These are phyloP conservation scores for Cephalopachus bancanus DNA, from an alignment of 2,797 vertebrate genomes.

Conservation along the genomic window DNA sequence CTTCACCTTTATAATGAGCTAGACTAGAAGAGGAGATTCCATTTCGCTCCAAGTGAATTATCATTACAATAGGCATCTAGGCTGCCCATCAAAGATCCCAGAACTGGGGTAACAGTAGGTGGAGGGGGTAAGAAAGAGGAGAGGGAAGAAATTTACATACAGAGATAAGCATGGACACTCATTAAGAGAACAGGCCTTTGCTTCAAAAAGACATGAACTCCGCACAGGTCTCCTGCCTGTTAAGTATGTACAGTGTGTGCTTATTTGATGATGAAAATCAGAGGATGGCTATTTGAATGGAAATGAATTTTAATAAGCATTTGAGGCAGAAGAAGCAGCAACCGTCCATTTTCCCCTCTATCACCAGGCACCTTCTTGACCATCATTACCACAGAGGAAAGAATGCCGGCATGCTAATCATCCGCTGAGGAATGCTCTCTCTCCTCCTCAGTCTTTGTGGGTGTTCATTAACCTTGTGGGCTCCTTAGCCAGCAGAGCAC, in stretches of 20 bases:
- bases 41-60: slow-evolving; percentile 87
- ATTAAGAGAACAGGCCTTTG: slow-evolving; percentile 81
- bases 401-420: slow-evolving; percentile 60
- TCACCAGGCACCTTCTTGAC: slow-evolving; percentile 74
- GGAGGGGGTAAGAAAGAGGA: neutral
- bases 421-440: neutral
- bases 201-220: slow-evolving; percentile 81
- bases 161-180: slow-evolving; percentile 83
- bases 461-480: slow-evolving; percentile 80
- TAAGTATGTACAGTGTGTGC: slow-evolving; percentile 80
- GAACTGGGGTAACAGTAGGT: slow-evolving; percentile 46
- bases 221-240: slow-evolving; percentile 65
- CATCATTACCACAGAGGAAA: slow-evolving; percentile 73
- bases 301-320: slow-evolving; percentile 83
- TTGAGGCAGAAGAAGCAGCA: slow-evolving; percentile 66
- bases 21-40: slow-evolving; percentile 87
- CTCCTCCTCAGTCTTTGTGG: slow-evolving; percentile 72
- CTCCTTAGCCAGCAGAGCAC: slow-evolving; percentile 54
- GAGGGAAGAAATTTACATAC: slow-evolving; percentile 66
- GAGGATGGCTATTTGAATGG: slow-evolving; percentile 70
- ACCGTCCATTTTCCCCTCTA: slow-evolving; percentile 67
- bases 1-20: slow-evolving; percentile 89
- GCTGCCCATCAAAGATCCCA: slow-evolving; percentile 84
- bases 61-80: slow-evolving; percentile 81
- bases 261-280: slow-evolving; percentile 71